Evolutionary conservation across 35 echinoderm and acorn worm genomes (phyloP).

Genomic region (Lytechinus pictus): DNA sequence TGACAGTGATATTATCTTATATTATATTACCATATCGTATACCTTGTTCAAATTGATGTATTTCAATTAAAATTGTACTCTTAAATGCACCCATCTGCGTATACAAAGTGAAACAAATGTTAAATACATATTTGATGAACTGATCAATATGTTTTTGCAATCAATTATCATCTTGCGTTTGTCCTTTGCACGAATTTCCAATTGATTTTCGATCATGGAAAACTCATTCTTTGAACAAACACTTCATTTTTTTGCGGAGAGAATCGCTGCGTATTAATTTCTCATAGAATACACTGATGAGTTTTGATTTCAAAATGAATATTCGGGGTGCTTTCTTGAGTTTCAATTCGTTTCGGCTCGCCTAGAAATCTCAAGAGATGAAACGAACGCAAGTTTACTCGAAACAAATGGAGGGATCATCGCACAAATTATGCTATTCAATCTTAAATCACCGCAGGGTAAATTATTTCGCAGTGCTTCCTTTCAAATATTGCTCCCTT

Average conservation of each 20-base stretch:
- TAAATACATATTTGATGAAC: neutral
- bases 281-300: conserved; percentile 18
- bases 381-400: neutral
- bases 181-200: neutral
- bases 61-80: no score
- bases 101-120: neutral
- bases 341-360: conserved; percentile 1
- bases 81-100: neutral
- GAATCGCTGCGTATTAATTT: neutral
- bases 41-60: no score
- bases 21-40: no score
- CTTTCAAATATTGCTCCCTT: neutral
- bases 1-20: no score
- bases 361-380: neutral
- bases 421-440: conserved; percentile 50
- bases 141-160: neutral
- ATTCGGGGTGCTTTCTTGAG: neutral
- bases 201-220: neutral
- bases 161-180: neutral
- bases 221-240: neutral
- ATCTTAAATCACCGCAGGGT: conserved; percentile 34
- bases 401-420: conserved; percentile 36
- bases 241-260: neutral
- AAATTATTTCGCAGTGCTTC: neutral
- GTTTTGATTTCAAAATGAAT: conserved; percentile 20